These are phyloP conservation scores for Prochilodus magdalenae DNA, from an alignment of 2,113 vertebrate genomes.

Conservation along the genomic window DNA sequence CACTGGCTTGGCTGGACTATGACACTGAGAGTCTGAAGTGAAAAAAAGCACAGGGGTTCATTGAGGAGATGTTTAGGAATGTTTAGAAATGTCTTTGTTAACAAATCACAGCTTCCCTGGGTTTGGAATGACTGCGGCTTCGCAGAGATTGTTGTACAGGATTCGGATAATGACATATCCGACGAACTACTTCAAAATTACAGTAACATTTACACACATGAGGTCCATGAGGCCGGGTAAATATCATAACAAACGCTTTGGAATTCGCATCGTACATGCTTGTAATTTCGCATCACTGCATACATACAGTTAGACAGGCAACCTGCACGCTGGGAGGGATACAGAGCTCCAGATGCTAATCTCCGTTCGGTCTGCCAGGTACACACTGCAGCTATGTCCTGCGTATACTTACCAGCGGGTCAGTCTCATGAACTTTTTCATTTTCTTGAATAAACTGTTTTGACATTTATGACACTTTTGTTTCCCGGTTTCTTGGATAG, in stretches of 20 bases:
- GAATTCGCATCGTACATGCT: not conserved
- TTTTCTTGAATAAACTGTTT: no score
- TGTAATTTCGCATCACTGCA: not conserved
- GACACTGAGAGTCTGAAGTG: not conserved
- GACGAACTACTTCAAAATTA: not conserved
- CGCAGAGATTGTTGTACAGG: constrained; percentile 11
- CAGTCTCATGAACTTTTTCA: not conserved
- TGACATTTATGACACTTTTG: no score
- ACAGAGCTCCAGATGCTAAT: not conserved
- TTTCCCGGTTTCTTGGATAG: no score
- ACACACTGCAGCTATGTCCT: not conserved
- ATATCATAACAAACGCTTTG: not conserved
- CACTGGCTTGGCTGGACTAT: constrained; percentile 9
- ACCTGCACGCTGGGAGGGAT: not conserved
- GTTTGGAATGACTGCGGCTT: constrained; percentile 7
- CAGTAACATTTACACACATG: not conserved
- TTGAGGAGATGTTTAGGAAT: constrained; percentile 20
- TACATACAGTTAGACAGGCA: not conserved
- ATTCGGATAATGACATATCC: not conserved
- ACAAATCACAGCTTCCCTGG: not conserved
- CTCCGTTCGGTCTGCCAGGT: not conserved
- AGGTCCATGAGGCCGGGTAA: not conserved
- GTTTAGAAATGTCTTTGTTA: constrained; percentile 28
- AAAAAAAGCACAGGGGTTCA: not conserved
- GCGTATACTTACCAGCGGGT: not conserved